Conservation (phyloP, 1,140 invertebrate genomes). For the Dendroctonus ponderosae region DNA sequence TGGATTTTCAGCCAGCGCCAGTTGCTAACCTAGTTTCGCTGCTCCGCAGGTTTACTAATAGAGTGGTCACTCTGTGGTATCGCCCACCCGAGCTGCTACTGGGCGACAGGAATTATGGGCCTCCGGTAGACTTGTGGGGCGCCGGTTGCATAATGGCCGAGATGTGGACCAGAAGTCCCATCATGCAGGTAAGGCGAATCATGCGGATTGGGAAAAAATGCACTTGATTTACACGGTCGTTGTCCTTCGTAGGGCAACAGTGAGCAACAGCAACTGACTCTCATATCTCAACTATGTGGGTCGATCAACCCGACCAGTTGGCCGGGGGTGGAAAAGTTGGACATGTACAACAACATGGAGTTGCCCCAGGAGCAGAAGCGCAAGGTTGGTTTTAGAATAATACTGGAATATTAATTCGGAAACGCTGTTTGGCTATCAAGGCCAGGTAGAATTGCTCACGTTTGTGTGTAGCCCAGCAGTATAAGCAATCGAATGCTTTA, state of each 20-base stretch:
- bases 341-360: slow-evolving; percentile 89
- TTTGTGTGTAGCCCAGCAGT: too few relatives aligned
- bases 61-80: slow-evolving; percentile 98
- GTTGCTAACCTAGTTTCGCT: neutral
- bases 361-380: slow-evolving; percentile 88
- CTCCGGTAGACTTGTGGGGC: slow-evolving; percentile 97
- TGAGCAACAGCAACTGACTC: slow-evolving; percentile 92
- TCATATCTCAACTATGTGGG: slow-evolving; percentile 96
- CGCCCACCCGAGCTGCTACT: slow-evolving; percentile 85
- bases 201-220: neutral
- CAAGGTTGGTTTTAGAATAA: slow-evolving; percentile 58
- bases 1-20: neutral
- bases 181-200: slow-evolving; percentile 64
- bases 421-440: too few relatives aligned
- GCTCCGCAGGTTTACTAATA: slow-evolving; percentile 79
- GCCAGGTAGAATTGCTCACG: too few relatives aligned
- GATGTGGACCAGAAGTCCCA: slow-evolving; percentile 94
- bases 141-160: slow-evolving; percentile 99
- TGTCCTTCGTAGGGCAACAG: slow-evolving; percentile 67
- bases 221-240: neutral
- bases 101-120: slow-evolving; percentile 94
- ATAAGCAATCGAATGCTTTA: too few relatives aligned
- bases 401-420: too few relatives aligned
- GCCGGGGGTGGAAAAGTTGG: slow-evolving; percentile 92
- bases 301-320: slow-evolving; percentile 92